Evolutionary conservation across 2,797 vertebrate species (phyloP).

Genomic region (Mastacembelus armatus): DNA sequence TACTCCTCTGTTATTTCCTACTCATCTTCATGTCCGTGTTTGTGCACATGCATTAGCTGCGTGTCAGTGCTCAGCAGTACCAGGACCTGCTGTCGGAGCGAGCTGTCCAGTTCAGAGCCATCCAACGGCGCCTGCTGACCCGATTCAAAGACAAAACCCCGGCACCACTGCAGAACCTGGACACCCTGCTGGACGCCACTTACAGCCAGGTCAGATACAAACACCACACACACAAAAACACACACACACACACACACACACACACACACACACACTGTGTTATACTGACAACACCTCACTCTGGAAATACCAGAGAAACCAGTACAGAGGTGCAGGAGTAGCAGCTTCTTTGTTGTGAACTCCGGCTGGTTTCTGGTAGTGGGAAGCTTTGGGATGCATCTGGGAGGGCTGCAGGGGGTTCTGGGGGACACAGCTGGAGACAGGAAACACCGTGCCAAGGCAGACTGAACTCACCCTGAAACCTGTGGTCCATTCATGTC

Average conservation of each 20-base stretch:
- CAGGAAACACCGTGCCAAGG: too few species aligned
- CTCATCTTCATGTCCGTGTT: too few species aligned
- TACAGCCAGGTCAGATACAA: conserved; percentile 89
- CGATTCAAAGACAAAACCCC: conserved; percentile 98
- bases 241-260: too few species aligned
- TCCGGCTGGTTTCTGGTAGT: background rate
- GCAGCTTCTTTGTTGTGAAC: background rate
- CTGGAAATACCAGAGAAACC: too few species aligned
- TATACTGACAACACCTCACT: too few species aligned
- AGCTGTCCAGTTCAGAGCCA: conserved; percentile 95
- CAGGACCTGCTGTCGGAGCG: conserved; percentile 93
- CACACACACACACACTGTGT: background rate
- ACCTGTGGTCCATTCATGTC: too few species aligned
- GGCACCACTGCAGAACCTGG: conserved; percentile 94
- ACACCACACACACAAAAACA: too few species aligned
- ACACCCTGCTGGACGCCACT: conserved; percentile 94
- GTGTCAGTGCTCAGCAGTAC: conserved; percentile 90
- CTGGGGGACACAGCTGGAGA: too few species aligned
- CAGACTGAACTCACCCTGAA: background rate
- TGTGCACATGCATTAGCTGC: conserved; percentile 82
- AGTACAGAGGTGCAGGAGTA: too few species aligned
- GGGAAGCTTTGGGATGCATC: too few species aligned
- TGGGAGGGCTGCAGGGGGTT: too few species aligned
- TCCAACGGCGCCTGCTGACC: conserved; percentile 92
- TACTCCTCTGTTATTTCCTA: too few species aligned